Evolutionary conservation across 2,113 vertebrate genomes (phyloP).

Genomic region (Gambusia holbrooki): DNA sequence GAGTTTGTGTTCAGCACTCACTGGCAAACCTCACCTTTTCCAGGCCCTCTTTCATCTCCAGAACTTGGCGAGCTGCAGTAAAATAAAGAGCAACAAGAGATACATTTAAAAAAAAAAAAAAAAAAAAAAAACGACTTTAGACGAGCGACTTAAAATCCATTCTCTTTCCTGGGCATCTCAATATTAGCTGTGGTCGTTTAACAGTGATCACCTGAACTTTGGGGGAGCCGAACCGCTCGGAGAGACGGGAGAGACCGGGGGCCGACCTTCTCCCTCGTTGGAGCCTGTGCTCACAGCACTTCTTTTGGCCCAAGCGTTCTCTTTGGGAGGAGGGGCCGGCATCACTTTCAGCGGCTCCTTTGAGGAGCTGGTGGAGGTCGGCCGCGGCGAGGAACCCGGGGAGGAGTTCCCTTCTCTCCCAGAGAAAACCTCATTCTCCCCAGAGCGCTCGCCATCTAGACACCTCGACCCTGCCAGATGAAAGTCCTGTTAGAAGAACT

Average conservation of each 20-base stretch:
- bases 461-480: constrained; percentile 81
- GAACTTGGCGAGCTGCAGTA: constrained; percentile 69
- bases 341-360: constrained; percentile 89
- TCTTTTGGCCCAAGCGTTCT: constrained; percentile 94
- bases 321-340: constrained; percentile 94
- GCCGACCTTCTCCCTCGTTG: constrained; percentile 65
- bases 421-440: constrained; percentile 89
- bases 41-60: constrained; percentile 74
- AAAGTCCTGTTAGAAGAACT: neutral
- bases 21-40: constrained; percentile 75
- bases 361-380: constrained; percentile 80
- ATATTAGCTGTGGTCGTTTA: neutral
- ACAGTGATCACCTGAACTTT: constrained; percentile 72
- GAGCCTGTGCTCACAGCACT: constrained; percentile 81
- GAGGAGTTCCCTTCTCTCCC: constrained; percentile 86
- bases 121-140: neutral
- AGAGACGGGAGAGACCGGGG: constrained; percentile 65
- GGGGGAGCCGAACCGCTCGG: constrained; percentile 66
- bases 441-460: constrained; percentile 90
- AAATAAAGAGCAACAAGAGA: neutral
- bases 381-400: constrained; percentile 76
- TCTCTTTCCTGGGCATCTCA: neutral
- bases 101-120: no score
- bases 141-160: neutral
- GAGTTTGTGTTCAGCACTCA: neutral